Conservation (phyloP, 1,140 invertebrate species). For the Zaprionus nigranus region DNA sequence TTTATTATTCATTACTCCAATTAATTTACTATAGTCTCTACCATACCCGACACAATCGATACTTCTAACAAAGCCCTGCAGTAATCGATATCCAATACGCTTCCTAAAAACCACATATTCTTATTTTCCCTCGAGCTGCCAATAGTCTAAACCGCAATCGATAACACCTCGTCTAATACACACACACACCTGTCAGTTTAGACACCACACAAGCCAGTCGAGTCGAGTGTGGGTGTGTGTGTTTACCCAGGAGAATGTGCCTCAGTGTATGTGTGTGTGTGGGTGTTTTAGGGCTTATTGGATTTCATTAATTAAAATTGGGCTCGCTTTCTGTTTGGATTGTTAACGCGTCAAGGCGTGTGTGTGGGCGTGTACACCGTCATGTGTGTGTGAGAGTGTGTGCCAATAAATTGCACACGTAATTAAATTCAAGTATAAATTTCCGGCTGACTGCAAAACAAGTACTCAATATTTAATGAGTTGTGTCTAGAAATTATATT, state of each 20-base stretch:
- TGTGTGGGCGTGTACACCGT: slow-evolving; percentile 7
- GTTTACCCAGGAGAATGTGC: background rate
- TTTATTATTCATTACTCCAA: no score
- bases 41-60: background rate
- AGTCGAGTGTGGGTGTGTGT: slow-evolving; percentile 16
- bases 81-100: background rate
- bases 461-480: slow-evolving; percentile 77
- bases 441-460: slow-evolving; percentile 61
- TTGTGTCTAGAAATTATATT: slow-evolving; percentile 48
- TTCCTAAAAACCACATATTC: no score
- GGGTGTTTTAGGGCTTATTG: slow-evolving; percentile 53
- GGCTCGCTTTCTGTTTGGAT: slow-evolving; percentile 44
- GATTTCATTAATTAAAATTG: slow-evolving; percentile 78
- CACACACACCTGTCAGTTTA: background rate
- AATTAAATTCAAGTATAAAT: slow-evolving; percentile 77
- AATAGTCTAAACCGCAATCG: background rate
- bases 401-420: slow-evolving; percentile 54
- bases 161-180: background rate
- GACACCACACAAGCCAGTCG: slow-evolving; percentile 9
- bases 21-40: no score
- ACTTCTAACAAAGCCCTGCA: background rate
- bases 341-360: slow-evolving; percentile 56
- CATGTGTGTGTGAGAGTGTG: slow-evolving; percentile 24
- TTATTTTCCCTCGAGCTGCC: background rate
- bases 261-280: slow-evolving; percentile 21